These are phyloP conservation scores for Lordiphosa collinella DNA, from an alignment of 1,140 invertebrate species.

Conservation along the genomic window DNA sequence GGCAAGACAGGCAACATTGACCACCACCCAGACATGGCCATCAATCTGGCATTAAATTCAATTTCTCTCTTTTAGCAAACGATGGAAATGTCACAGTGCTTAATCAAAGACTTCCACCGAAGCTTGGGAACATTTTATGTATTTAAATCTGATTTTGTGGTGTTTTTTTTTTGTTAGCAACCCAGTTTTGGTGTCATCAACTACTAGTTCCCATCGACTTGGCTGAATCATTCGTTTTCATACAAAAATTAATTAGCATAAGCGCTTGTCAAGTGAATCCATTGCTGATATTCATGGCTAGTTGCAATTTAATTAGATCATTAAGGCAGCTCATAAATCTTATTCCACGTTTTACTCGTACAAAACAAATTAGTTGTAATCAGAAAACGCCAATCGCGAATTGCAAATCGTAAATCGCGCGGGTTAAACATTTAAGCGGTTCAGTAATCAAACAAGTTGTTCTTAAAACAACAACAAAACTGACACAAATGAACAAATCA, in stretches of 20 bases:
- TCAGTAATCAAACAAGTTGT: conserved; percentile 35
- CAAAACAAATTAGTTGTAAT: conserved; percentile 20
- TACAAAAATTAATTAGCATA: conserved; percentile 3
- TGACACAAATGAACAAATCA: conserved; percentile 29
- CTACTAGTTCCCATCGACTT: conserved; percentile 51
- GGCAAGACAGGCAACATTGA: conserved; percentile 34
- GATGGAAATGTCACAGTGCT: conserved; percentile 45
- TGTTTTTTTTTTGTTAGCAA: conserved; percentile 10
- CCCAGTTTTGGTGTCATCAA: conserved; percentile 34
- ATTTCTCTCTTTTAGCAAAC: conserved; percentile 29
- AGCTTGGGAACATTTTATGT: conserved; percentile 42
- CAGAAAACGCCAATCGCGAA: conserved; percentile 16
- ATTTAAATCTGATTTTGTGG: conserved; percentile 5
- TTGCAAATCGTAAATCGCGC: conserved; percentile 4
- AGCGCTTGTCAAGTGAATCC: conserved; percentile 10
- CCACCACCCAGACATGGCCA: conserved; percentile 30
- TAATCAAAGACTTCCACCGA: conserved; percentile 25
- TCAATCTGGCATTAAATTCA: conserved; percentile 70
- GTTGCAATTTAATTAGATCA: conserved; percentile 23
- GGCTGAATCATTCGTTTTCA: conserved; percentile 32
- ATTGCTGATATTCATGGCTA: conserved; percentile 6
- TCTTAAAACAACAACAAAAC: conserved; percentile 21
- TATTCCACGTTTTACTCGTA: conserved; percentile 4
- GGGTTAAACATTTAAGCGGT: conserved; percentile 9
- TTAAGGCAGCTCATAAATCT: conserved; percentile 21